Evolutionary conservation across 2,888 invertebrate genomes (phyloP), one percentile per base, ranked within the genome.

Genomic region (Ophioninae sp.): DNA sequence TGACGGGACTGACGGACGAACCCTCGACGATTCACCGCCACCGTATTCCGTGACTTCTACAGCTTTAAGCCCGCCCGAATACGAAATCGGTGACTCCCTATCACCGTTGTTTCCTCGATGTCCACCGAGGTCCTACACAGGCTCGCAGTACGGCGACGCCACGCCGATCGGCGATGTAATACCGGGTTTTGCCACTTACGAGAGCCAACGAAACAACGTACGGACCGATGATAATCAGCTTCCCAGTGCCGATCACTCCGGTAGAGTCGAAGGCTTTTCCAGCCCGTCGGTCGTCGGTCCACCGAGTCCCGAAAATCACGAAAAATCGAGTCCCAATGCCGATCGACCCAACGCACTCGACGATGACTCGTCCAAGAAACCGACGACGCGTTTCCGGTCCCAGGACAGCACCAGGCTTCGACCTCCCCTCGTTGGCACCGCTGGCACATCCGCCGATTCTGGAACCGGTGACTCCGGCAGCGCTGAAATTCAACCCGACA

Each of bases 391-490:
- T 5, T 86, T 84, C 39, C 75, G 86, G 10, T 81, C 85, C 0
- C 88, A 88, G 23, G 90, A 91, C 30, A 88, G 90, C 20, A 89
- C 89, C 5, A 88, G 91, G 56, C 85, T 92, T 8, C 83, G 92
- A 41, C 92, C 92, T 0, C 92, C 92, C 1, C 73, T 92, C 74
- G 88, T 89, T 2, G 90, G 87, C 0, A 90, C 88, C 0, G 91
- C 91, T 5, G 92, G 91, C 0, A 87, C 90, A 0, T 92, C 92
- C 0, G 92, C 92, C 0, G 92, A 92, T 85, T 92, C 92, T 2
- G 92, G 92, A 0, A 92, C 92, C 59, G 92, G 92, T 0, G 92
- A 92, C 81, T 89, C 91, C 7, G 92, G 91, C n/a, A 92, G 92
- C 44, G 91, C 91, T 6, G 92, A 92, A 82, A 91, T 92, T 17